Evolutionary conservation across 2,797 vertebrate genomes (phyloP).

Genomic region (Heterohyrax brucei): DNA sequence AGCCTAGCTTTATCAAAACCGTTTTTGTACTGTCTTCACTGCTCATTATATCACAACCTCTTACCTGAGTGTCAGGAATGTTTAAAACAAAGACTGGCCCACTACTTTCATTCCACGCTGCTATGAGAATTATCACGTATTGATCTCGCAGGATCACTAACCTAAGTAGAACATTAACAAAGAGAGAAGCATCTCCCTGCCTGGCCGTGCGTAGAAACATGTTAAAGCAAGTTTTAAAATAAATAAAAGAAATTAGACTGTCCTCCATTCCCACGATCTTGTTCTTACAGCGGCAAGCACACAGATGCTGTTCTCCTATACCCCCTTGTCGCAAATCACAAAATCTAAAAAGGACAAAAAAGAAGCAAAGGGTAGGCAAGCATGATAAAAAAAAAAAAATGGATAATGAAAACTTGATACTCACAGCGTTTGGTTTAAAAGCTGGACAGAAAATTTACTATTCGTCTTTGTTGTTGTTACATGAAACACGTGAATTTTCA

Average conservation of each 20-base stretch:
- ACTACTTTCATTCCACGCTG: not conserved
- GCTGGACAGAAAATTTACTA: not conserved
- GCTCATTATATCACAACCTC: constrained; percentile 6
- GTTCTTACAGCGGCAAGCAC: not conserved
- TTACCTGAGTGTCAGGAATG: not conserved
- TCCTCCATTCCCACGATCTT: not conserved
- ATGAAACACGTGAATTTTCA: not conserved
- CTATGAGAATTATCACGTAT: not conserved
- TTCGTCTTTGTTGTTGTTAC: not conserved
- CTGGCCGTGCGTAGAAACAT: not conserved
- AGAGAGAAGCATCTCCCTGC: not conserved
- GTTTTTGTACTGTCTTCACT: constrained; percentile 1
- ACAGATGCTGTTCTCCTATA: not conserved
- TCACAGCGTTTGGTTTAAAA: not conserved
- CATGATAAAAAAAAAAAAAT: not conserved
- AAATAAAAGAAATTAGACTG: not conserved
- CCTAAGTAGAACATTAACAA: not conserved
- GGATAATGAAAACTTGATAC: not conserved
- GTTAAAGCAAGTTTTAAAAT: not conserved
- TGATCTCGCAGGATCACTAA: not conserved
- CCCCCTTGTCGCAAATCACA: not conserved
- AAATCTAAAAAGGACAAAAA: not conserved
- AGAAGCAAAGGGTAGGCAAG: constrained; percentile 6
- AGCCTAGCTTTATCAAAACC: constrained; percentile 50
- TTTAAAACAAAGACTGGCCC: not conserved